phyloP scores from a whole-genome alignment of 1,140 invertebrate species.

The Piezodorus guildinii region DNA sequence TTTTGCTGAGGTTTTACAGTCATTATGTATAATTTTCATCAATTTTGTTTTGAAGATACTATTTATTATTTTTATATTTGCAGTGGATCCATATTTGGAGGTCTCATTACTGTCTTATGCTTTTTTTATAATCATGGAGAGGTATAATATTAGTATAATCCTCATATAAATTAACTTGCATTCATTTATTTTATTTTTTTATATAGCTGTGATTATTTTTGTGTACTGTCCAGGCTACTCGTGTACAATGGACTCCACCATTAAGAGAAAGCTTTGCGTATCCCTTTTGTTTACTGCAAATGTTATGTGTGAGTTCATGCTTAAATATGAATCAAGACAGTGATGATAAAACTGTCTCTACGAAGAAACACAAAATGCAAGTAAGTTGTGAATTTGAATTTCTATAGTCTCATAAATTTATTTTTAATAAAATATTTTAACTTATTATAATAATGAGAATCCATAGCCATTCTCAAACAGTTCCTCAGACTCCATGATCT shows the following conservation, averaged over 20 bases:
- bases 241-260: constrained; percentile 76
- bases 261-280: constrained; percentile 71
- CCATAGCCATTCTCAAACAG: too few relatives aligned
- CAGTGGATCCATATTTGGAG: constrained; percentile 55
- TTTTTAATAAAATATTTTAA: too few relatives aligned
- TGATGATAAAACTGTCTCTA: constrained; percentile 16
- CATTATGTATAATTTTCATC: neutral
- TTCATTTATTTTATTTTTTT: too few relatives aligned
- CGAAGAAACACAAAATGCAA: constrained; percentile 21
- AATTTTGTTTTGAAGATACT: neutral
- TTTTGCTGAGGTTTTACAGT: constrained; percentile 37
- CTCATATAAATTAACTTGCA: neutral
- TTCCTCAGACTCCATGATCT: too few relatives aligned
- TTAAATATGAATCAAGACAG: constrained; percentile 20
- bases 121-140: constrained; percentile 75
- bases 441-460: too few relatives aligned
- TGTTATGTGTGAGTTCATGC: constrained; percentile 22
- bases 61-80: constrained; percentile 20
- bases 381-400: constrained; percentile 18
- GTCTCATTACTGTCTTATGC: constrained; percentile 48
- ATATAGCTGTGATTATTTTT: constrained; percentile 25
- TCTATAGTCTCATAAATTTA: constrained; percentile 29
- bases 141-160: constrained; percentile 31
- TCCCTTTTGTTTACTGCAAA: constrained; percentile 46
- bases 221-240: constrained; percentile 41